Evolutionary conservation across 2,888 invertebrate genomes (phyloP), one percentile per base, ranked within the genome.

Genomic region (Drosophila nigricruria): DNA sequence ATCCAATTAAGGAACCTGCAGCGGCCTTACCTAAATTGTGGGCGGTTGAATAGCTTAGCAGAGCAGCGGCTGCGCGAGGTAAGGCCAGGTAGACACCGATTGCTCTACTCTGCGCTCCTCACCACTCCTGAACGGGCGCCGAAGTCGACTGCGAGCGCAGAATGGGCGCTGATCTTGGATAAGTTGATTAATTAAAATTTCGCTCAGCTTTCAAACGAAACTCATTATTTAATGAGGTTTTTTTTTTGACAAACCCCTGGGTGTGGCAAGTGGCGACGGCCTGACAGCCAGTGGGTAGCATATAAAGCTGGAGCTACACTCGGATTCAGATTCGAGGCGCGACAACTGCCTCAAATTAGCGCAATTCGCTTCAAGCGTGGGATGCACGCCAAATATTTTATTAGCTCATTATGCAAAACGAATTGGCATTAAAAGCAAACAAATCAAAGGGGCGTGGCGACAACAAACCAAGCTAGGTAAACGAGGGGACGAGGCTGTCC

Each of bases 341-440:
- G 90, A 89, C 86, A 87, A 88, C 86, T 88, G 90, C 90, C 90
- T 68, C 86, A 89, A 89, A 87, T 89, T 89, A 88, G 79, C 88
- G 85, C 70, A 81, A 74, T 75, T 74, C 76, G 70, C 71, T 53
- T 66, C 73, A 58, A 71, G 88, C 86, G 86, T 88, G 89, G 86
- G 88, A 89, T 88, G 90, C 85, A 90, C 81, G 83, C 90, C 81
- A 90, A 90, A 83, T 86, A 83, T 82, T 89, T 89, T 86, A 89
- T 90, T 83, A 77, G 82, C 88, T 89, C 89, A 89, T 89, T 89
- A 89, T 89, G 89, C 83, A 89, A 89, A 89, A 65, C 73, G 82
- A 89, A 77, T 80, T 71, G 80, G 69, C 70, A 71, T 72, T 70
- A 73, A 70, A 77, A 59, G 0, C 36, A 30, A 25, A 45, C n/a